A percentile compares a stretch with the other conserved stretches of the same genome.
phyloP scores from a whole-genome alignment of 2,888 invertebrate species.

The Xylota sylvarum region DNA sequence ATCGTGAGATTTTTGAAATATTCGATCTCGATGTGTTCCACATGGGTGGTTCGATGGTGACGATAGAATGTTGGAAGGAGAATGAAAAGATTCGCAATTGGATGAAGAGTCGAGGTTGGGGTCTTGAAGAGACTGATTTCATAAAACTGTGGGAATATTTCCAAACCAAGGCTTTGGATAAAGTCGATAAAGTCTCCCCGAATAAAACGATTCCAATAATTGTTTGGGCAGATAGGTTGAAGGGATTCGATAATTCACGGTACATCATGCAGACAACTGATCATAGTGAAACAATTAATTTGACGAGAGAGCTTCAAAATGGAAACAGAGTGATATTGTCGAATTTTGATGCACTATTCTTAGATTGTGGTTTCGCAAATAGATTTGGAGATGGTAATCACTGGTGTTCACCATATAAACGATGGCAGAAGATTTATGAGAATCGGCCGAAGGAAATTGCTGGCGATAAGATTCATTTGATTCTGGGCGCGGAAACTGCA shows the following conservation, averaged over 20 bases:
- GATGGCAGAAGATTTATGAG: conserved; percentile 93
- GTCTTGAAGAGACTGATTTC: conserved; percentile 86
- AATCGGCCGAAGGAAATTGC: conserved; percentile 88
- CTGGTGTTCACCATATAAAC: conserved; percentile 94
- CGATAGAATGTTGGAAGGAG: conserved; percentile 89
- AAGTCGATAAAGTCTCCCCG: conserved; percentile 73
- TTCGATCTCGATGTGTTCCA: no score
- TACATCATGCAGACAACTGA: conserved; percentile 93
- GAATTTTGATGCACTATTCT: conserved; percentile 92
- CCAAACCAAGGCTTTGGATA: conserved; percentile 85
- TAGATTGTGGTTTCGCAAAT: conserved; percentile 92
- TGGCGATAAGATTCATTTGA: conserved; percentile 84
- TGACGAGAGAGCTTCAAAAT: conserved; percentile 85
- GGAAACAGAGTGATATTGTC: conserved; percentile 91
- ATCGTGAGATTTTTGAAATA: no score
- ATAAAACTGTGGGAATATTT: conserved; percentile 89
- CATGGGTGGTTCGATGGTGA: conserved; percentile 91
- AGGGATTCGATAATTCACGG: conserved; percentile 88
- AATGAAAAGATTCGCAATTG: conserved; percentile 88
- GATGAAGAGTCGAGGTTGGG: conserved; percentile 87
- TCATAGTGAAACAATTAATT: conserved; percentile 88
- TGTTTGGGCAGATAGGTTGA: conserved; percentile 92
- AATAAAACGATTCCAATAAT: conserved; percentile 87
- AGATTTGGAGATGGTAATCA: conserved; percentile 91
- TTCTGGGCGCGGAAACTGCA: conserved; percentile 90